These are phyloP conservation scores for Oligia strigilis DNA, from an alignment of 2,888 invertebrate genomes.

Conservation along the genomic window DNA sequence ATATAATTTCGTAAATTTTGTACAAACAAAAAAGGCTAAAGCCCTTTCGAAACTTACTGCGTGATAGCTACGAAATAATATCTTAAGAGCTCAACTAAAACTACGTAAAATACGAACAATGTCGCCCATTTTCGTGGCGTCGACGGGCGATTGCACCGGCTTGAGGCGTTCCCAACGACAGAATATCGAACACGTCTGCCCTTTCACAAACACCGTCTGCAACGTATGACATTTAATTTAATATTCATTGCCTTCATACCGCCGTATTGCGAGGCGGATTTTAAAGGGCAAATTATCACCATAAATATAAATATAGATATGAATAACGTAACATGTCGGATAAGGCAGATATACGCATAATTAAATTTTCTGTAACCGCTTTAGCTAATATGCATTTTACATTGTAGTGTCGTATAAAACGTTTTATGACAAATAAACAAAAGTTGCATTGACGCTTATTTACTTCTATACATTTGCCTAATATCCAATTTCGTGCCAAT, in stretches of 20 bases:
- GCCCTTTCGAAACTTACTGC: slow-evolving; percentile 28
- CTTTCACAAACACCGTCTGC: slow-evolving; percentile 75
- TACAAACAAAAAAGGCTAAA: slow-evolving; percentile 37
- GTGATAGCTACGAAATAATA: slow-evolving; percentile 25
- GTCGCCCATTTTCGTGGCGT: slow-evolving; percentile 50
- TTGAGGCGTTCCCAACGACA: slow-evolving; percentile 65
- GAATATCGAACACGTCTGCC: slow-evolving; percentile 71
- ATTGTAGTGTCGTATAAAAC: slow-evolving; percentile 48
- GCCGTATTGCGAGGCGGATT: slow-evolving; percentile 66
- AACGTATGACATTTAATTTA: slow-evolving; percentile 78
- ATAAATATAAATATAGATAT: slow-evolving; percentile 48
- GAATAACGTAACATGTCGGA: slow-evolving; percentile 32
- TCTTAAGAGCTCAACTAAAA: slow-evolving; percentile 45
- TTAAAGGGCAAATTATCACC: slow-evolving; percentile 72
- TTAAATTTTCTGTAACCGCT: slow-evolving; percentile 28
- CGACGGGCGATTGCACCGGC: slow-evolving; percentile 59
- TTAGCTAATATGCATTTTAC: slow-evolving; percentile 52
- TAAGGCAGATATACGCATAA: slow-evolving; percentile 37
- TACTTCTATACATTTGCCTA: slow-evolving; percentile 5
- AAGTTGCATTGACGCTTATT: slow-evolving; percentile 16
- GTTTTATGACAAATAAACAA: slow-evolving; percentile 39
- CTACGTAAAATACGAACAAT: slow-evolving; percentile 58
- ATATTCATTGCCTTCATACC: slow-evolving; percentile 72
- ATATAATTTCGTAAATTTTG: slow-evolving; percentile 16
- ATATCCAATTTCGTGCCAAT: slow-evolving; percentile 37